Evolutionary conservation across 1,140 invertebrate species (phyloP).

Genomic region (Ganaspis sp.): DNA sequence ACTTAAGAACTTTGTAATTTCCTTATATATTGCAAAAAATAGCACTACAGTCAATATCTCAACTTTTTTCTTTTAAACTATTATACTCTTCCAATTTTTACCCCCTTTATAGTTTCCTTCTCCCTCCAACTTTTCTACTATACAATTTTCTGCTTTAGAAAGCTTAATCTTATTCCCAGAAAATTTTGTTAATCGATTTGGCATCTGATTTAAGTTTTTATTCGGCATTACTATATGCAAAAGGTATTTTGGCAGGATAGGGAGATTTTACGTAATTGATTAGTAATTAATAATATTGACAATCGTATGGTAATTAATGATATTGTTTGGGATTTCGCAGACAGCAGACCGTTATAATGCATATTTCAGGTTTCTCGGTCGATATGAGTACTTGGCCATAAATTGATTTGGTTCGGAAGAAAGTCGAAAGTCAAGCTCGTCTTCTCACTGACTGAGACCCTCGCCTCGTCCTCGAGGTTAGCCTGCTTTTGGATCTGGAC

Average conservation of each 20-base stretch:
- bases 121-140: too few relatives aligned
- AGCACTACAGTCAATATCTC: too few relatives aligned
- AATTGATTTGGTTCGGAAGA: slow-evolving; percentile 38
- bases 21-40: too few relatives aligned
- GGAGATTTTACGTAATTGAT: slow-evolving; percentile 5
- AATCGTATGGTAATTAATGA: slow-evolving; percentile 1
- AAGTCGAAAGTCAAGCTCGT: slow-evolving; percentile 38
- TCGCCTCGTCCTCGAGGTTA: slow-evolving; percentile 38
- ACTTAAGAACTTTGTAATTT: too few relatives aligned
- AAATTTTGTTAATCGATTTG: not conserved
- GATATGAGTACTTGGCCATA: not conserved
- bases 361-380: slow-evolving; percentile 8
- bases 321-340: not conserved
- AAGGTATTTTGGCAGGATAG: not conserved
- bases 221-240: too few relatives aligned
- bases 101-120: too few relatives aligned
- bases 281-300: not conserved
- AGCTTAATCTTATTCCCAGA: too few relatives aligned
- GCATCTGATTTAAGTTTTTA: not conserved
- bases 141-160: too few relatives aligned
- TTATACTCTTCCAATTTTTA: too few relatives aligned
- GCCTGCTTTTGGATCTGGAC: slow-evolving; percentile 49
- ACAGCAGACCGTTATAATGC: not conserved
- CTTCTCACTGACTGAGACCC: not conserved
- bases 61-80: too few relatives aligned